Percentiles rank a stretch among this genome's conserved stretches.
Conservation (phyloP, 2,888 invertebrate species). For the Hoplodrina blanda region DNA sequence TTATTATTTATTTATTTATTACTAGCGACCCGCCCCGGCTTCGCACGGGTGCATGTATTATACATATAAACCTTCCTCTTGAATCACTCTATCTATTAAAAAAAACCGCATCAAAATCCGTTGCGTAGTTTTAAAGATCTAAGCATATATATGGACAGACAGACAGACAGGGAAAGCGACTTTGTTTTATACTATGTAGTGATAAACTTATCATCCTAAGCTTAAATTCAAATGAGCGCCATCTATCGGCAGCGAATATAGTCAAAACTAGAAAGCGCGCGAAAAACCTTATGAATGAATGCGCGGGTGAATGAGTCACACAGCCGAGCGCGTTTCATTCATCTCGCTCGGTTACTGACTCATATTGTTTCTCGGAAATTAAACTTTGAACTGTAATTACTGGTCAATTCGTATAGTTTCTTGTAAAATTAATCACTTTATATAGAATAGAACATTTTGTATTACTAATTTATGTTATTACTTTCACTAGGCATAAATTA, state of each 20-base stretch:
- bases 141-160: no score
- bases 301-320: conserved; percentile 77
- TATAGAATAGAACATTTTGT: conserved; percentile 21
- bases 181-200: no score
- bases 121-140: no score
- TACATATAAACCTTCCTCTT: no score
- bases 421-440: conserved; percentile 36
- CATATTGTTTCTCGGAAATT: conserved; percentile 78
- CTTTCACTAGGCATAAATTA: background rate
- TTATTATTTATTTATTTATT: no score
- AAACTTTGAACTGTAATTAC: conserved; percentile 63
- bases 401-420: conserved; percentile 29
- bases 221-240: conserved; percentile 64
- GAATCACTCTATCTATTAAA: no score
- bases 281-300: conserved; percentile 83
- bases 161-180: no score
- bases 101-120: no score
- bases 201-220: background rate
- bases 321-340: conserved; percentile 73
- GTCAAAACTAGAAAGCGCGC: conserved; percentile 75
- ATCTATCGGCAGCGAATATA: conserved; percentile 64
- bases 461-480: conserved; percentile 1
- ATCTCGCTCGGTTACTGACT: conserved; percentile 77
- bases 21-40: no score
- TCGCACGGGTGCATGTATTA: no score